These are phyloP conservation scores for Anthrax anthrax DNA, from an alignment of 2,888 invertebrate species.

Conservation along the genomic window DNA sequence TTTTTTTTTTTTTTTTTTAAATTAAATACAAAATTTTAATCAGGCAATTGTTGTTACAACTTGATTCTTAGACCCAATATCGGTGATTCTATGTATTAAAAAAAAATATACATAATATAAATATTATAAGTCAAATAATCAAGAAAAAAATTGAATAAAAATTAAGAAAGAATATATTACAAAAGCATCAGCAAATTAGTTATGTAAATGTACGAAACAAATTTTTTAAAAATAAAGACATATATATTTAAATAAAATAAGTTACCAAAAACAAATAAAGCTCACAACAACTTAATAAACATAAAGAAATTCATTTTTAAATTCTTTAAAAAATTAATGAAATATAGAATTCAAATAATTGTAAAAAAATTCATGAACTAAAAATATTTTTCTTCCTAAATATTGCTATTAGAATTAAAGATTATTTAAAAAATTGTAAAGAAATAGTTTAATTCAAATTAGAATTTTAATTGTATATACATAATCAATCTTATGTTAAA, in stretches of 20 bases:
- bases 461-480: no score
- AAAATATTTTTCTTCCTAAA: no score
- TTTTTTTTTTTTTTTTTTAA: no score
- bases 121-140: background rate
- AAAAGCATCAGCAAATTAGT: background rate
- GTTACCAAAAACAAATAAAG: conserved; percentile 11
- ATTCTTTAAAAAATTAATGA: background rate
- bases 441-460: no score
- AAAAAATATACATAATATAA: conserved; percentile 7
- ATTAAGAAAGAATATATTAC: background rate
- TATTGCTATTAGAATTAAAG: background rate
- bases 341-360: background rate
- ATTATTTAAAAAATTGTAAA: background rate
- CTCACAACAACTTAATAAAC: conserved; percentile 10
- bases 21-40: no score
- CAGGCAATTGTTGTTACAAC: conserved; percentile 40
- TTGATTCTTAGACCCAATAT: conserved; percentile 45
- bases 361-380: conserved; percentile 4
- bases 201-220: no score
- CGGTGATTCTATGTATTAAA: conserved; percentile 37
- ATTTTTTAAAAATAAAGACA: background rate
- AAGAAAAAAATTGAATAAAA: background rate
- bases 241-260: background rate
- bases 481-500: no score
- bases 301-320: background rate